Evolutionary conservation across 2,113 vertebrate species (phyloP).

Genomic region (Pogonocichla stellata): DNA sequence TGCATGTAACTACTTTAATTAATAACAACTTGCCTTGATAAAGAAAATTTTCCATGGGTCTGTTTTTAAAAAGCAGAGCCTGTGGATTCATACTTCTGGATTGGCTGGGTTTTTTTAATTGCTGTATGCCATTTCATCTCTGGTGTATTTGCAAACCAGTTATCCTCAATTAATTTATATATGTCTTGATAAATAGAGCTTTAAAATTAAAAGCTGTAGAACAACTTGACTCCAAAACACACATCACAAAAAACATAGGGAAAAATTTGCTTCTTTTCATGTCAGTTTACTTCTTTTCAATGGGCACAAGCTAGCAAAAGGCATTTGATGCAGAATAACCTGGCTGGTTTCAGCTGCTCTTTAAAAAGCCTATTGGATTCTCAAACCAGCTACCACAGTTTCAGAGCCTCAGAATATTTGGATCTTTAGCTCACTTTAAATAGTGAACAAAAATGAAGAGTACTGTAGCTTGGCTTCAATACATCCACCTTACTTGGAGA

Average conservation of each 20-base stretch:
- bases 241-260: not conserved
- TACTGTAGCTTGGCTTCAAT: not conserved
- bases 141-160: not conserved
- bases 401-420: not conserved
- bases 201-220: not conserved
- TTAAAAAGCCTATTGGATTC: not conserved
- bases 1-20: not conserved
- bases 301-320: slow-evolving; percentile 7
- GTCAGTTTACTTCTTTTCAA: not conserved
- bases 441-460: not conserved
- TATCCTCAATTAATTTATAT: not conserved
- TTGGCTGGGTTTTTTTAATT: not conserved
- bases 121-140: not conserved
- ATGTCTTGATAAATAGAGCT: not conserved
- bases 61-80: not conserved
- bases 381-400: not conserved
- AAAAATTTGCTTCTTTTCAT: not conserved
- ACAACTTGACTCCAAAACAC: not conserved
- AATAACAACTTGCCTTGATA: not conserved
- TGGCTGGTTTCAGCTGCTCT: not conserved
- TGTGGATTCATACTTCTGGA: not conserved
- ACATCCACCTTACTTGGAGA: not conserved
- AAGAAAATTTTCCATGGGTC: not conserved
- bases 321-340: slow-evolving; percentile 7
- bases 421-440: not conserved